A percentile compares a stretch with the other conserved stretches of the same genome.
phyloP scores from a whole-genome alignment of 1,140 invertebrate species.

The Idris sp. region DNA sequence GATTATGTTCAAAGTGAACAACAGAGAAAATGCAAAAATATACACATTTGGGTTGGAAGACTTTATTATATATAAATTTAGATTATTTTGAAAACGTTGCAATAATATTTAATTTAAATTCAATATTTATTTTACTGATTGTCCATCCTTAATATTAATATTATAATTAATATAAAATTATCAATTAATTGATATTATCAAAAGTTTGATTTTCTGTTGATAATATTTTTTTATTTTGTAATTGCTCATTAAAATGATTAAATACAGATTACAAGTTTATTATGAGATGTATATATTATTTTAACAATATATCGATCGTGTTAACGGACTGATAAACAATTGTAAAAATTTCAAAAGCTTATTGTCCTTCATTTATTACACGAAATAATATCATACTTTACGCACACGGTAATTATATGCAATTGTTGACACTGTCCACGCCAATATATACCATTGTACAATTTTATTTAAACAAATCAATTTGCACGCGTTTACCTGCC shows the following conservation, averaged over 20 bases:
- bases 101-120: too few relatives aligned
- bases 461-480: constrained; percentile 29
- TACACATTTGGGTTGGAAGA: too few relatives aligned
- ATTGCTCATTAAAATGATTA: constrained; percentile 44
- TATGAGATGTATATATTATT: constrained; percentile 50
- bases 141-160: too few relatives aligned
- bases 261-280: constrained; percentile 44
- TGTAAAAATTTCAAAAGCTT: constrained; percentile 33
- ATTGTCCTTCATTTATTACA: constrained; percentile 53
- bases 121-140: too few relatives aligned
- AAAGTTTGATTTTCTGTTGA: too few relatives aligned
- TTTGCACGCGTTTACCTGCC: constrained; percentile 2
- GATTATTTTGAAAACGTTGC: too few relatives aligned
- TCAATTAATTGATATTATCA: too few relatives aligned
- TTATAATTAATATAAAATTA: too few relatives aligned
- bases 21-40: too few relatives aligned
- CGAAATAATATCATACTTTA: constrained; percentile 40
- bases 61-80: too few relatives aligned
- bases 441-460: constrained; percentile 22
- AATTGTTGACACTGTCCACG: constrained; percentile 50
- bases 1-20: too few relatives aligned
- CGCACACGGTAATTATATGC: constrained; percentile 33
- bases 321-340: constrained; percentile 60
- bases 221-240: too few relatives aligned
- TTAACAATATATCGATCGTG: constrained; percentile 57